A percentile compares a stretch with the other conserved stretches of the same genome.
phyloP scores from a whole-genome alignment of 2,888 invertebrate species.

The Napeogenes inachia region DNA sequence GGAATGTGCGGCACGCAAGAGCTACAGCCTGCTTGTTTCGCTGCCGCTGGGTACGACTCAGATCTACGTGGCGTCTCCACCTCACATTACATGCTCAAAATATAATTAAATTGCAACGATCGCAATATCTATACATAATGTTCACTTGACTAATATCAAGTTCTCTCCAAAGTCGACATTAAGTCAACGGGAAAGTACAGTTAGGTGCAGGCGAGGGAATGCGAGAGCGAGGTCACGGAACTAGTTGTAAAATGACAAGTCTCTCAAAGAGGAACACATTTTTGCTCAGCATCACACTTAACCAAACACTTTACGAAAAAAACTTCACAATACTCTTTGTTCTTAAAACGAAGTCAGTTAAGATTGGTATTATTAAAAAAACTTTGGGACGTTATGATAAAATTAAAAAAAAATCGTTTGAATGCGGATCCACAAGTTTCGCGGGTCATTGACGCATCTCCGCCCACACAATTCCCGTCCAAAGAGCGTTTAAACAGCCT shows the following conservation, averaged over 20 bases:
- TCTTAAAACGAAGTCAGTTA: not conserved
- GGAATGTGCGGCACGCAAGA: constrained; percentile 69
- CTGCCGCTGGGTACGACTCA: constrained; percentile 49
- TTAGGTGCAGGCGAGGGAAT: constrained; percentile 77
- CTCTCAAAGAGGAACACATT: constrained; percentile 64
- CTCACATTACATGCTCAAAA: constrained; percentile 65
- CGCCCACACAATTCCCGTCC: constrained; percentile 65
- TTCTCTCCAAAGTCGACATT: constrained; percentile 74
- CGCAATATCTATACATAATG: constrained; percentile 64
- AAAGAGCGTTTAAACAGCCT: constrained; percentile 38
- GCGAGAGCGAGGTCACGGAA: constrained; percentile 78
- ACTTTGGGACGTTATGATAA: constrained; percentile 2
- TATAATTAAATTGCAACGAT: constrained; percentile 76
- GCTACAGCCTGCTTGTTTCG: constrained; percentile 46
- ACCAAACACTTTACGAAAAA: not conserved
- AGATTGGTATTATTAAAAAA: not conserved
- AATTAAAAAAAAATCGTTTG: constrained; percentile 39
- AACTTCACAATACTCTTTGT: not conserved
- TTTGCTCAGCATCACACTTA: constrained; percentile 37
- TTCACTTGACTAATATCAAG: constrained; percentile 74
- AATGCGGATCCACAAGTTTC: constrained; percentile 74
- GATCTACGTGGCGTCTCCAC: constrained; percentile 58
- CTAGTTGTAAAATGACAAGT: constrained; percentile 76
- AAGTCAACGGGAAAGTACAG: constrained; percentile 78
- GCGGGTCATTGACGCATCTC: constrained; percentile 75